Conservation (phyloP, 2,888 invertebrate species). For the Dolichomitus sp. region DNA sequence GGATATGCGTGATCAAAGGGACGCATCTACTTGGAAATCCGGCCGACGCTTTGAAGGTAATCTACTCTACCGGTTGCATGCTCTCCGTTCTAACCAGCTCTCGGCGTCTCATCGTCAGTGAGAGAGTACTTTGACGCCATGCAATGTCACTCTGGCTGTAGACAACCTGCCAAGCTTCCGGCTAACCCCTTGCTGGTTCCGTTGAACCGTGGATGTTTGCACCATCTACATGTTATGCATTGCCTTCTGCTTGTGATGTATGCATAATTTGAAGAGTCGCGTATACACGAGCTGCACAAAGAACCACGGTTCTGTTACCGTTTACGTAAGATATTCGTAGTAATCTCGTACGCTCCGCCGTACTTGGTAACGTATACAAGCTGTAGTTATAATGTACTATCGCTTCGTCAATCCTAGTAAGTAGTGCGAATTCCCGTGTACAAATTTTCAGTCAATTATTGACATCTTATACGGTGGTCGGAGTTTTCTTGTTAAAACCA, state of each 20-base stretch:
- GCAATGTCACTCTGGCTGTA: conserved; percentile 10
- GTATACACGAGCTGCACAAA: neutral
- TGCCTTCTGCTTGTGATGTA: neutral
- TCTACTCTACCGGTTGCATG: conserved; percentile 13
- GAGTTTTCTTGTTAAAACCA: too few species aligned
- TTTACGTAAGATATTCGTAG: neutral
- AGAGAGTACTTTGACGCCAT: conserved; percentile 33
- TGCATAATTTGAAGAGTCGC: neutral
- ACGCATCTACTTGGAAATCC: conserved; percentile 68
- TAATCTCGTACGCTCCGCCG: neutral
- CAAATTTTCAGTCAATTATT: too few species aligned
- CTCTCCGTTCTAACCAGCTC: conserved; percentile 13
- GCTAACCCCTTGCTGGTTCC: neutral
- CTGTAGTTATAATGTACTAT: too few species aligned
- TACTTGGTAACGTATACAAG: too few species aligned
- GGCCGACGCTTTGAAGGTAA: conserved; percentile 72
- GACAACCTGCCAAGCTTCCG: conserved; percentile 6
- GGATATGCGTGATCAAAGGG: conserved; percentile 74
- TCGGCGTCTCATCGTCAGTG: conserved; percentile 3
- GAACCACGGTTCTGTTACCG: neutral
- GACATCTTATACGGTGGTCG: too few species aligned
- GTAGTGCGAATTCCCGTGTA: too few species aligned
- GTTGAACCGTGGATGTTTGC: neutral
- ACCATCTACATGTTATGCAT: neutral
- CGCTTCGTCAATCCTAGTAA: neutral